Conservation (phyloP, 2,888 invertebrate species). For the Drosophila macrospina region DNA sequence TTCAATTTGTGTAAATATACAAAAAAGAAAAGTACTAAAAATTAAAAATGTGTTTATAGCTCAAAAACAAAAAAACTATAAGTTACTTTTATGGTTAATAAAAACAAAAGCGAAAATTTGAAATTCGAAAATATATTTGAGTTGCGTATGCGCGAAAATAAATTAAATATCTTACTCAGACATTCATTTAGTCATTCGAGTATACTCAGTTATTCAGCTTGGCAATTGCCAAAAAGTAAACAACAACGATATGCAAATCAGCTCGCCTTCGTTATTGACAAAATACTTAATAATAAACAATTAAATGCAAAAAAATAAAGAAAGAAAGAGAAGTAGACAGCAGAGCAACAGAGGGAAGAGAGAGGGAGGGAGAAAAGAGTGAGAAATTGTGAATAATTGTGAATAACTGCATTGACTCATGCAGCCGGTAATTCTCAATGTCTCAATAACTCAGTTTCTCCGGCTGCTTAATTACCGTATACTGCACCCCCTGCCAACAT, state of each 20-base stretch:
- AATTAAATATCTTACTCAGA: constrained; percentile 17
- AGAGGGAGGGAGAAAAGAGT: background rate
- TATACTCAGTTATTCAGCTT: constrained; percentile 43
- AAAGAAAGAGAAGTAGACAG: background rate
- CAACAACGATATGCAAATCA: constrained; percentile 61
- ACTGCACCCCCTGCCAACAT: background rate
- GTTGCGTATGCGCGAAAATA: constrained; percentile 2
- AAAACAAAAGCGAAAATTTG: background rate
- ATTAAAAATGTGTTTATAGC: constrained; percentile 7
- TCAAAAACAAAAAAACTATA: background rate
- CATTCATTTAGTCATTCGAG: constrained; percentile 17
- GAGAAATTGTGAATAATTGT: constrained; percentile 24
- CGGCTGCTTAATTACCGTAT: constrained; percentile 47
- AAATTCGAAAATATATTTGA: constrained; percentile 20
- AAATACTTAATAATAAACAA: constrained; percentile 48
- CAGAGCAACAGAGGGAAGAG: too few relatives aligned
- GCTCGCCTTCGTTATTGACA: constrained; percentile 42
- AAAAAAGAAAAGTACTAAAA: background rate
- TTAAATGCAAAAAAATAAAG: constrained; percentile 22
- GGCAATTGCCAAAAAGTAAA: constrained; percentile 68
- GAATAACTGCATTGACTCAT: constrained; percentile 48
- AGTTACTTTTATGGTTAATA: constrained; percentile 10
- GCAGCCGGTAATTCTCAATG: constrained; percentile 39
- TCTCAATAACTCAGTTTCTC: constrained; percentile 27
- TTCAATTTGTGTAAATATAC: background rate